These are phyloP conservation scores for Drosophila virilis DNA, from an alignment of 1,140 invertebrate species.

Conservation along the genomic window DNA sequence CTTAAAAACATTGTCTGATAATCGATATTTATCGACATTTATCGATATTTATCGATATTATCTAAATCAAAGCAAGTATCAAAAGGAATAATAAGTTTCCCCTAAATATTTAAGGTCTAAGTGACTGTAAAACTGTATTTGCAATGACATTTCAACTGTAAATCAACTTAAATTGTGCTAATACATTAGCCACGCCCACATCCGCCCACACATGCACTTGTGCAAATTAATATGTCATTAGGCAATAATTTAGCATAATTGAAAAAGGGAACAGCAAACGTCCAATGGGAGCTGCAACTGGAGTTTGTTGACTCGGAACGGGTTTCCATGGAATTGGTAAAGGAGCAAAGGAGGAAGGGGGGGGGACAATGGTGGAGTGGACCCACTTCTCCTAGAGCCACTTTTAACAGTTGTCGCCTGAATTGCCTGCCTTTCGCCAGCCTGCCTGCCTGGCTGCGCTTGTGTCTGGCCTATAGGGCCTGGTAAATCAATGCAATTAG, in stretches of 20 bases:
- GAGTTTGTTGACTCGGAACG: slow-evolving; percentile 33
- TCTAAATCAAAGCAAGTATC: too few species aligned
- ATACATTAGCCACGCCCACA: not conserved
- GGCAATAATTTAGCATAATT: slow-evolving; percentile 72
- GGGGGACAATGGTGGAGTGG: not conserved
- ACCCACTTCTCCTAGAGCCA: slow-evolving; percentile 5
- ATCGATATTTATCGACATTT: too few species aligned
- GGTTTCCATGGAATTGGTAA: slow-evolving; percentile 1
- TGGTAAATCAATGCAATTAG: slow-evolving; percentile 78
- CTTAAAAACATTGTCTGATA: too few species aligned
- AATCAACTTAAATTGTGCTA: not conserved
- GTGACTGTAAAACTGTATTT: too few species aligned
- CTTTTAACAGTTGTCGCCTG: slow-evolving; percentile 58
- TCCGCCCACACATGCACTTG: slow-evolving; percentile 37
- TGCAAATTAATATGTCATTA: slow-evolving; percentile 77
- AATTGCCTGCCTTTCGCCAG: slow-evolving; percentile 10
- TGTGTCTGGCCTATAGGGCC: slow-evolving; percentile 41
- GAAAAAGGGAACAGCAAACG: slow-evolving; percentile 49
- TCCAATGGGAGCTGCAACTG: not conserved
- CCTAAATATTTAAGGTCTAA: too few species aligned
- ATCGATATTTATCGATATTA: too few species aligned
- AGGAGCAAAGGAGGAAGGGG: too few species aligned
- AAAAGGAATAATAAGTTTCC: too few species aligned
- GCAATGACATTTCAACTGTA: too few species aligned
- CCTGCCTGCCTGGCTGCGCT: not conserved